A percentile compares a stretch with the other conserved stretches of the same genome.
These are phyloP conservation scores for Guaruba guarouba DNA, from an alignment of 2,113 vertebrate genomes.

Conservation along the genomic window DNA sequence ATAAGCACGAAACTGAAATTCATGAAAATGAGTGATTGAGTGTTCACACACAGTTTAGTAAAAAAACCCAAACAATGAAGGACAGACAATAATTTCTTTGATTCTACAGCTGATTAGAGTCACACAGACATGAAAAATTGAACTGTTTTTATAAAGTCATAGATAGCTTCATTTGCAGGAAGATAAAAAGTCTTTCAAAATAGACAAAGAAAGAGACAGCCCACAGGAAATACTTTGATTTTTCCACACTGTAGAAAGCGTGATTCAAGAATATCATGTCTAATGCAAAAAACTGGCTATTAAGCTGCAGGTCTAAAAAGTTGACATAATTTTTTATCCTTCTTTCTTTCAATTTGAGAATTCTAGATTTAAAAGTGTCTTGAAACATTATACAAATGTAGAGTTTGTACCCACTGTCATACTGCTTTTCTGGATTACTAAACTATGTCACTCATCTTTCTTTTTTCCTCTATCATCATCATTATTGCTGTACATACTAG, in stretches of 20 bases:
- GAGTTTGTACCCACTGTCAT: background rate
- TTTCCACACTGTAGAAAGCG: rapidly evolving
- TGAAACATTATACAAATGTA: background rate
- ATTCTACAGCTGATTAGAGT: background rate
- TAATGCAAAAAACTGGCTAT: background rate
- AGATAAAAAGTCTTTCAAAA: background rate
- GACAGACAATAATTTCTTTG: background rate
- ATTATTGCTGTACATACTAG: background rate
- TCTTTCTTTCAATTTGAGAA: background rate
- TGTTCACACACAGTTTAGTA: background rate
- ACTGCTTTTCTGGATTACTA: background rate
- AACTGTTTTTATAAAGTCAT: background rate
- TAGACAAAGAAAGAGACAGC: background rate
- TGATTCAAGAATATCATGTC: background rate
- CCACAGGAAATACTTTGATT: background rate
- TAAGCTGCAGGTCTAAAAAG: background rate
- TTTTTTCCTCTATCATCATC: background rate
- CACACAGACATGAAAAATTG: background rate
- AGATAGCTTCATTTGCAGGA: background rate
- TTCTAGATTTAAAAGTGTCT: background rate
- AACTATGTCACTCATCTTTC: background rate
- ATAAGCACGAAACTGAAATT: background rate
- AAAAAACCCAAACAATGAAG: background rate
- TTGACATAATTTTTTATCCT: background rate
- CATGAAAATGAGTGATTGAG: background rate